phyloP scores from a whole-genome alignment of 2,888 invertebrate genomes.

The Octodonta nipae region DNA sequence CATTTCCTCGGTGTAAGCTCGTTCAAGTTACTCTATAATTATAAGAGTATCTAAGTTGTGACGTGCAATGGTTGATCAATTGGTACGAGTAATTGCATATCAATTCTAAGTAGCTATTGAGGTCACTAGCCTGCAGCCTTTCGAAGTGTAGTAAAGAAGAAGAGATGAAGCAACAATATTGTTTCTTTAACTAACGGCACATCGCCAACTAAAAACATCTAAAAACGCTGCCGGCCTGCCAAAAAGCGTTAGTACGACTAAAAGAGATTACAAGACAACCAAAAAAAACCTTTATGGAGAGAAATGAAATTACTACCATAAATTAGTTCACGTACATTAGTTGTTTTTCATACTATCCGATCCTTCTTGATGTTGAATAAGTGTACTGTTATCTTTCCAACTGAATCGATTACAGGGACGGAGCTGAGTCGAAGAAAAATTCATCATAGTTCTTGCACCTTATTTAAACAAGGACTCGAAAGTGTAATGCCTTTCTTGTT shows the following conservation, averaged over 20 bases:
- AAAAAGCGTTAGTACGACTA: conserved; percentile 23
- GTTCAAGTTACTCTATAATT: too few species aligned
- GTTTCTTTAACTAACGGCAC: conserved; percentile 28
- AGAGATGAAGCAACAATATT: conserved; percentile 28
- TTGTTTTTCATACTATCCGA: conserved; percentile 22
- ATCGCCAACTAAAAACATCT: conserved; percentile 21
- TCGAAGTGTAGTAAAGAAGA: too few species aligned
- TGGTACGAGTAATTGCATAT: conserved; percentile 25
- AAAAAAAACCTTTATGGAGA: conserved; percentile 17
- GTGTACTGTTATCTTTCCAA: conserved; percentile 20
- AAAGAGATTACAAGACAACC: conserved; percentile 13
- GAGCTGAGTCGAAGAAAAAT: too few species aligned
- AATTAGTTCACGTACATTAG: conserved; percentile 30
- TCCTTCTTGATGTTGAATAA: conserved; percentile 18
- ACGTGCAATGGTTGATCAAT: conserved; percentile 15
- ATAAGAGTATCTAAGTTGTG: too few species aligned
- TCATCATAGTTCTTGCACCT: too few species aligned
- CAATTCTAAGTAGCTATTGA: conserved; percentile 22
- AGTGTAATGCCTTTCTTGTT: too few species aligned
- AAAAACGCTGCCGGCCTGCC: conserved; percentile 21
- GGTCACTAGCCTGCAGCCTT: conserved; percentile 23
- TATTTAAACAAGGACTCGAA: too few species aligned
- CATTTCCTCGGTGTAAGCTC: too few species aligned
- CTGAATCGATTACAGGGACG: conserved; percentile 11
- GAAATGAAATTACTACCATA: conserved; percentile 29